Percentiles rank a stretch among this genome's conserved stretches.
phyloP scores from a whole-genome alignment of 2,113 vertebrate genomes.

The Carlito syrichta region DNA sequence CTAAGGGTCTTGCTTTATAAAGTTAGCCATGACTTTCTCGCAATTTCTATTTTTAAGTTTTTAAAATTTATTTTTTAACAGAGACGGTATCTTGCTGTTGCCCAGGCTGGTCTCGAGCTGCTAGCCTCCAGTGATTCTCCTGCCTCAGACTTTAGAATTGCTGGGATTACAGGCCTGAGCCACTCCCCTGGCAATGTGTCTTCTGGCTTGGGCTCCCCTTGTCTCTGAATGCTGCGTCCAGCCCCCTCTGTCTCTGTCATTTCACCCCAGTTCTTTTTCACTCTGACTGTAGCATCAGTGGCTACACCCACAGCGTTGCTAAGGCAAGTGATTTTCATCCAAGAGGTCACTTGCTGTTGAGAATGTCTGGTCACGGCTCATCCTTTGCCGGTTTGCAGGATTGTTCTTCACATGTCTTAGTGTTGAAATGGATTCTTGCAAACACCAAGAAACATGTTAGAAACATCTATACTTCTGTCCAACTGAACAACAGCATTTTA shows the following conservation, averaged over 20 bases:
- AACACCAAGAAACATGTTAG: background rate
- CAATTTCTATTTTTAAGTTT: too few relatives aligned
- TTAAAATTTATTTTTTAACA: too few relatives aligned
- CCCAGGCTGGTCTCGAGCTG: too few relatives aligned
- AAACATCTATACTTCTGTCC: background rate
- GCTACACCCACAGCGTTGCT: background rate
- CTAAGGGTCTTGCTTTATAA: background rate
- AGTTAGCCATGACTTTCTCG: too few relatives aligned
- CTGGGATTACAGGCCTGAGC: too few relatives aligned
- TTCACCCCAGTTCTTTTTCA: background rate
- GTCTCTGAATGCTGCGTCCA: background rate
- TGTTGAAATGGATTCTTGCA: background rate
- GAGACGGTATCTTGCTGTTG: too few relatives aligned
- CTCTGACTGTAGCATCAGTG: background rate
- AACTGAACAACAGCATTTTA: background rate
- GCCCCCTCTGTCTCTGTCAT: background rate
- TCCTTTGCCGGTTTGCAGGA: background rate
- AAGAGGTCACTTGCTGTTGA: background rate
- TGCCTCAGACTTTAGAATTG: too few relatives aligned
- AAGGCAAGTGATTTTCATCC: background rate
- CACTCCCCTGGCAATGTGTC: too few relatives aligned
- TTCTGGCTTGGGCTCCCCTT: background rate
- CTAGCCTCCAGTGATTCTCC: too few relatives aligned
- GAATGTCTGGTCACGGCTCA: background rate
- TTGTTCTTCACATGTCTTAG: background rate